A percentile compares a stretch with the other conserved stretches of the same genome.
Evolutionary conservation across 1,140 invertebrate species (phyloP).

Genomic region (Tetraneura akinire): DNA sequence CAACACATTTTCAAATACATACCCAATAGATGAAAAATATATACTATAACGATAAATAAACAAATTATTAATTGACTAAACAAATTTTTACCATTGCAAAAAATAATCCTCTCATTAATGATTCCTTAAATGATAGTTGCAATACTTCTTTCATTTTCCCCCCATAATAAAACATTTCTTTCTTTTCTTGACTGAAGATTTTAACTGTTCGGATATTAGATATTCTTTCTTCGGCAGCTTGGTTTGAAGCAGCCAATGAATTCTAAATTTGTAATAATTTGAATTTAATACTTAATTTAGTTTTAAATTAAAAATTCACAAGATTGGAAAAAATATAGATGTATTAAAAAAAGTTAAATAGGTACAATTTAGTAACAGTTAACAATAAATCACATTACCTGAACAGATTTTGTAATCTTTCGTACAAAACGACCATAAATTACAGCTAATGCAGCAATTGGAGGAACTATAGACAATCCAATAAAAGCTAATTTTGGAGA

Average conservation of each 20-base stretch:
- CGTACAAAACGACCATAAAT: constrained; percentile 86
- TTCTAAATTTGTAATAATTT: constrained; percentile 65
- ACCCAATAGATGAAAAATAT: background rate
- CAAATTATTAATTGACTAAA: constrained; percentile 32
- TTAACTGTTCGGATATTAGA: constrained; percentile 93
- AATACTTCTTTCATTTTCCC: constrained; percentile 75
- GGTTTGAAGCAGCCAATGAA: constrained; percentile 77
- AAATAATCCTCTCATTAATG: constrained; percentile 82
- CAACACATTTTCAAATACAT: constrained; percentile 17
- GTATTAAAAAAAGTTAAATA: too few relatives aligned
- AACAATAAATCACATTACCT: constrained; percentile 56
- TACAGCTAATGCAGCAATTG: constrained; percentile 81
- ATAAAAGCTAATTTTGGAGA: constrained; percentile 84
- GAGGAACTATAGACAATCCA: constrained; percentile 84
- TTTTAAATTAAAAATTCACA: too few relatives aligned
- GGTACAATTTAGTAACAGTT: background rate
- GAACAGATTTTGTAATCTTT: constrained; percentile 79
- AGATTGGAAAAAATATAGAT: too few relatives aligned
- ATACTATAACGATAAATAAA: constrained; percentile 15
- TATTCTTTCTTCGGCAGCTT: constrained; percentile 89
- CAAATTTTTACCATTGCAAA: constrained; percentile 88
- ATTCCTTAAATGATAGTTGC: constrained; percentile 81
- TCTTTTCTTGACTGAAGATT: constrained; percentile 82
- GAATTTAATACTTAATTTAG: too few relatives aligned
- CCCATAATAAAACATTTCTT: constrained; percentile 74